Percentiles rank a stretch among this genome's conserved stretches.
Evolutionary conservation across 2,797 vertebrate genomes (phyloP).

Genomic region (Peromyscus melanophrys): DNA sequence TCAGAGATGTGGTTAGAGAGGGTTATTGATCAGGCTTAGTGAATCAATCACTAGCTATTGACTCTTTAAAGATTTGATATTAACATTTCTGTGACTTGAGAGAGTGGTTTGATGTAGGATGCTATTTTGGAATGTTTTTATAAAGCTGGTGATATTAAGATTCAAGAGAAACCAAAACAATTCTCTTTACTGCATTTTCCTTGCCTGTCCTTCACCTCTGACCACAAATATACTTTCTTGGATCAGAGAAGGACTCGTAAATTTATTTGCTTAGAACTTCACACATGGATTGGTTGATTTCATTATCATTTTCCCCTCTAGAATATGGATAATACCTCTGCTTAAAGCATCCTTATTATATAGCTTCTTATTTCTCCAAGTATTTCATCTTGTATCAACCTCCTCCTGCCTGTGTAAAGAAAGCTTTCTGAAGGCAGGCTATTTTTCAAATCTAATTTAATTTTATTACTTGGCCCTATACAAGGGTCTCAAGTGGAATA

Average conservation of each 20-base stretch:
- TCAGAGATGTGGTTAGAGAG: neutral
- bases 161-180: neutral
- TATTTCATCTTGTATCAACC: constrained; percentile 4
- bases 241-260: neutral
- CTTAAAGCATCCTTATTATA: neutral
- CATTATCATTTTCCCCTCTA: neutral
- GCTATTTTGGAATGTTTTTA: neutral
- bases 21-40: neutral
- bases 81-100: neutral
- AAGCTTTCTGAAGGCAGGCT: neutral
- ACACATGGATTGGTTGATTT: neutral
- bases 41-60: neutral
- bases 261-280: neutral
- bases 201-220: neutral
- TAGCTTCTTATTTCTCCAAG: neutral
- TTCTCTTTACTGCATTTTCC: neutral
- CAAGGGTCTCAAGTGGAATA: neutral
- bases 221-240: neutral
- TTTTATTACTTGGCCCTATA: neutral
- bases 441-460: constrained; percentile 57
- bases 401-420: neutral
- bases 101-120: neutral
- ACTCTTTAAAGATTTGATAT: constrained; percentile 13
- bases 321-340: neutral
- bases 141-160: neutral